Percentiles rank a stretch among this genome's conserved stretches.
These are phyloP conservation scores for Pithys albifrons DNA, from an alignment of 2,113 vertebrate genomes.

Conservation along the genomic window DNA sequence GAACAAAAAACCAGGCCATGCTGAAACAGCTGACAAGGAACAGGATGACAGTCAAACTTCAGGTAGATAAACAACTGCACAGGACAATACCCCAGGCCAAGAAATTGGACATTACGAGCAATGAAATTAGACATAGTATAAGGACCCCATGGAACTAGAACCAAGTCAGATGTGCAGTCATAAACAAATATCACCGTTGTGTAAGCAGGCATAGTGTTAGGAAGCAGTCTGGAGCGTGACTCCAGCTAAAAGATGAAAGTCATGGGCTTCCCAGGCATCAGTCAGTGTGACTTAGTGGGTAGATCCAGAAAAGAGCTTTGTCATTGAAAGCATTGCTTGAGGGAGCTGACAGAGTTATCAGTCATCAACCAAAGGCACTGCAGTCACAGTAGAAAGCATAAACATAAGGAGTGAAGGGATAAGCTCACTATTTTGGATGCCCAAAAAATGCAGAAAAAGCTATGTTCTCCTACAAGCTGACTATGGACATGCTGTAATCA, in stretches of 20 bases:
- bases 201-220: background rate
- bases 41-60: background rate
- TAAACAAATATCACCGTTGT: background rate
- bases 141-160: background rate
- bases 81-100: background rate
- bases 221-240: background rate
- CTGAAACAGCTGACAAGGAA: background rate
- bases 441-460: background rate
- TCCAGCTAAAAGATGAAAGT: background rate
- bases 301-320: background rate
- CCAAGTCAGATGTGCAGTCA: background rate
- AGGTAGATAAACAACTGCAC: background rate
- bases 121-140: background rate
- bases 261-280: background rate
- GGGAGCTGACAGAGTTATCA: background rate
- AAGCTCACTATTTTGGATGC: background rate
- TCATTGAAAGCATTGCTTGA: background rate
- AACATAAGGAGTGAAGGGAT: background rate
- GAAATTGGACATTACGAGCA: background rate
- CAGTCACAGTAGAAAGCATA: background rate
- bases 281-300: background rate
- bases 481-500: background rate
- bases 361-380: background rate
- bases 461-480: background rate
- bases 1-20: background rate